A percentile compares a stretch with the other conserved stretches of the same genome.
These are phyloP conservation scores for Dolichallabes microphthalmus DNA, from an alignment of 2,113 vertebrate species.

Conservation along the genomic window DNA sequence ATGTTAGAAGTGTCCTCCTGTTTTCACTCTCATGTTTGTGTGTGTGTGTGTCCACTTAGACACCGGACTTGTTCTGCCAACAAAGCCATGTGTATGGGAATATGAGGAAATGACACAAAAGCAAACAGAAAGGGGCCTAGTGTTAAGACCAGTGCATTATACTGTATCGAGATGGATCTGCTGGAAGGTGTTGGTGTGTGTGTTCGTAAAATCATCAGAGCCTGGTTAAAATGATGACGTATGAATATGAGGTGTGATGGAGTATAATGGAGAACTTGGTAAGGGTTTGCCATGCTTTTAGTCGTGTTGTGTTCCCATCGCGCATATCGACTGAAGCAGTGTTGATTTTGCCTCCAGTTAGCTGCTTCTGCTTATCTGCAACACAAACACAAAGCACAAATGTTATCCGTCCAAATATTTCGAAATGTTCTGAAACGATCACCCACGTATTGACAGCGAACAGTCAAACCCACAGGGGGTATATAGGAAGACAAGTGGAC, in stretches of 20 bases:
- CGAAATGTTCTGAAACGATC: not conserved
- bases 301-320: conserved; percentile 10
- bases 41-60: conserved; percentile 55
- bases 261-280: not conserved
- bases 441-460: not conserved
- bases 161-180: not conserved
- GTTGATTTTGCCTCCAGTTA: conserved; percentile 8
- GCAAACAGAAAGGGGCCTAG: not conserved
- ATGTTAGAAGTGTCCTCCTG: conserved; percentile 1
- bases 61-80: conserved; percentile 50
- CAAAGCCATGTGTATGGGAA: conserved; percentile 62
- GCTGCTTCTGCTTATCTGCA: conserved; percentile 47
- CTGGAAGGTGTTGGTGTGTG: not conserved
- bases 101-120: conserved; percentile 12
- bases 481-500: conserved; percentile 4
- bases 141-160: not conserved
- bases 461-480: not conserved
- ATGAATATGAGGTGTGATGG: not conserved
- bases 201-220: not conserved
- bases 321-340: not conserved
- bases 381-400: conserved; percentile 19
- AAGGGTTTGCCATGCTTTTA: not conserved
- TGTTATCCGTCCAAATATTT: conserved; percentile 28
- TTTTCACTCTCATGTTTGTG: not conserved
- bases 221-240: not conserved